Conservation (phyloP, 2,888 invertebrate genomes). For the Aphodius sticticus region DNA sequence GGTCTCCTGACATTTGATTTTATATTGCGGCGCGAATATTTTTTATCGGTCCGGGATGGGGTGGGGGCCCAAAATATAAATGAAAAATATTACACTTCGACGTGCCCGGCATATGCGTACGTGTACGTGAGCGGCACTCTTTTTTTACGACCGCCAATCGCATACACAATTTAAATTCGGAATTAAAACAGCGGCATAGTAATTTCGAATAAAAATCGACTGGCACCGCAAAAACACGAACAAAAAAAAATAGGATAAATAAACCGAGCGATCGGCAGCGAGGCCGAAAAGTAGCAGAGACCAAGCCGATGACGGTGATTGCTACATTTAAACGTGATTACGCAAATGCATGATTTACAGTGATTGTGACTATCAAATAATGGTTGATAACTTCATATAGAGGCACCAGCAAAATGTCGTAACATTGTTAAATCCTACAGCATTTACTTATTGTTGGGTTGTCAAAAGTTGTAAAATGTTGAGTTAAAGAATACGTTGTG, state of each 20-base stretch:
- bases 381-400: neutral
- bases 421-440: neutral
- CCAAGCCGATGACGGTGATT: slow-evolving; percentile 16
- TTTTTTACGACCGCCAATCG: slow-evolving; percentile 16
- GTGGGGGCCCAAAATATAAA: slow-evolving; percentile 11
- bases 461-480: too few species aligned
- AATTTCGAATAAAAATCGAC: neutral
- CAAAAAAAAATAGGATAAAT: slow-evolving; percentile 21
- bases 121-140: neutral
- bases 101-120: slow-evolving; percentile 12
- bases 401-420: neutral
- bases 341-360: neutral
- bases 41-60: neutral
- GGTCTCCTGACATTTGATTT: slow-evolving; percentile 34
- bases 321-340: slow-evolving; percentile 21
- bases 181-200: slow-evolving; percentile 22
- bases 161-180: slow-evolving; percentile 25
- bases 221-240: neutral
- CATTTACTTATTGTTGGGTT: too few species aligned
- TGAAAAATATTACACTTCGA: slow-evolving; percentile 24
- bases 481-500: too few species aligned
- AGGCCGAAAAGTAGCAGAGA: slow-evolving; percentile 19
- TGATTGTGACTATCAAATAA: neutral
- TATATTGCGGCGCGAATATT: slow-evolving; percentile 33
- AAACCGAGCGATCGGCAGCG: slow-evolving; percentile 9